phyloP scores from a whole-genome alignment of 2,113 vertebrate genomes.

The Salvelinus alpinus region DNA sequence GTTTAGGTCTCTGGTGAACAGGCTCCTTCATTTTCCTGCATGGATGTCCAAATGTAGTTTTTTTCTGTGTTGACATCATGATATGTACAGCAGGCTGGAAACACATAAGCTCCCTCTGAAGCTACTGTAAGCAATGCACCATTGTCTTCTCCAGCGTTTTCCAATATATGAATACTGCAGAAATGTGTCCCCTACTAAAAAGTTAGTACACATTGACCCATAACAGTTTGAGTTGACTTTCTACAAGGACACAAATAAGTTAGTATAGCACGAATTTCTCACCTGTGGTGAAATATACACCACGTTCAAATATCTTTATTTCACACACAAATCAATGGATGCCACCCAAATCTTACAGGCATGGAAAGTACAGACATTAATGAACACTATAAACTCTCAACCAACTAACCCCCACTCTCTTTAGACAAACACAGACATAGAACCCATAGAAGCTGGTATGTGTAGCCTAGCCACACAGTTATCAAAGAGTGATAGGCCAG shows the following conservation, averaged over 20 bases:
- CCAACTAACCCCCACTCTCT: neutral
- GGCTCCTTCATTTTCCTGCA: slow-evolving; percentile 43
- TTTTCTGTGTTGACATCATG: slow-evolving; percentile 56
- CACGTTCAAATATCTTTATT: too few relatives aligned
- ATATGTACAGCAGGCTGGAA: slow-evolving; percentile 54
- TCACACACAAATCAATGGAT: too few relatives aligned
- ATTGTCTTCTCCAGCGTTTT: slow-evolving; percentile 26
- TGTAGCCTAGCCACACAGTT: neutral
- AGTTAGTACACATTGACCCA: too few relatives aligned
- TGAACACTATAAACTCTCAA: too few relatives aligned
- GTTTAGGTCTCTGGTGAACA: slow-evolving; percentile 53
- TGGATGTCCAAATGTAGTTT: slow-evolving; percentile 33
- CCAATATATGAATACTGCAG: slow-evolving; percentile 55
- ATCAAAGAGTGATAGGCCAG: neutral
- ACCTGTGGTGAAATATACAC: too few relatives aligned
- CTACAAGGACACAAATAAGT: too few relatives aligned
- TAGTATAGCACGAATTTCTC: too few relatives aligned
- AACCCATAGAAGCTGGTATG: neutral
- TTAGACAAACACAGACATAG: neutral
- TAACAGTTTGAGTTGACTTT: too few relatives aligned
- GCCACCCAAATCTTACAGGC: neutral
- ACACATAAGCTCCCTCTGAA: slow-evolving; percentile 23
- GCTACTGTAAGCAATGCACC: slow-evolving; percentile 39
- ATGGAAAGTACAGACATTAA: neutral
- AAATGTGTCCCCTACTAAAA: slow-evolving; percentile 22